Evolutionary conservation across 1,140 invertebrate genomes (phyloP).

Genomic region (Helicoverpa zea): DNA sequence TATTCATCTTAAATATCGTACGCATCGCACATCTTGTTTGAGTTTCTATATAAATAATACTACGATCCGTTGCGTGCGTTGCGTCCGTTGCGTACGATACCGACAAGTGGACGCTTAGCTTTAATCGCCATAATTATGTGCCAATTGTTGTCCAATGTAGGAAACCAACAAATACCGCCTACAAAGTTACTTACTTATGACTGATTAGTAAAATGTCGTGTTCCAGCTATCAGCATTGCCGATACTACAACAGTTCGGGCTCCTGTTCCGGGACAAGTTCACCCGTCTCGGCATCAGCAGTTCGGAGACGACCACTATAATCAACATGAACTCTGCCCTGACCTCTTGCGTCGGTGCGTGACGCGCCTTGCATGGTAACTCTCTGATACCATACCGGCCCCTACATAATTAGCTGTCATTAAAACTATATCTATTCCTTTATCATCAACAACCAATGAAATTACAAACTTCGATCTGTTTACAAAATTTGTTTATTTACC

Average conservation of each 20-base stretch:
- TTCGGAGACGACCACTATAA: constrained; percentile 89
- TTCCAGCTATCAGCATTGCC: constrained; percentile 89
- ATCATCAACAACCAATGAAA: not conserved
- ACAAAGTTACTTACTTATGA: not conserved
- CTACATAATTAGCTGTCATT: constrained; percentile 55
- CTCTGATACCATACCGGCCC: constrained; percentile 73
- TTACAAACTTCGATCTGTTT: not conserved
- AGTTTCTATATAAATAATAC: no score
- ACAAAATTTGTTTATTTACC: constrained; percentile 16
- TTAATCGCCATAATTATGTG: no score
- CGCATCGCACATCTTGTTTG: no score
- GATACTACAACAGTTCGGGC: constrained; percentile 89
- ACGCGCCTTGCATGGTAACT: constrained; percentile 80
- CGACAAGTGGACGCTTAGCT: no score
- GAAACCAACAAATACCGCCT: no score
- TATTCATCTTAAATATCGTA: no score
- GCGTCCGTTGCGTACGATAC: no score
- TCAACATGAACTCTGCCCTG: constrained; percentile 89
- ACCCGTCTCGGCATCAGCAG: constrained; percentile 86
- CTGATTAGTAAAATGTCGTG: not conserved
- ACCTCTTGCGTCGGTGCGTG: constrained; percentile 88
- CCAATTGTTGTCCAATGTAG: no score
- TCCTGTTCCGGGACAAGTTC: constrained; percentile 89
- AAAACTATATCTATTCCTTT: not conserved
- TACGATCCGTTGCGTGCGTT: no score